Evolutionary conservation across 2,113 vertebrate genomes (phyloP).

Genomic region (Hassar affinis): DNA sequence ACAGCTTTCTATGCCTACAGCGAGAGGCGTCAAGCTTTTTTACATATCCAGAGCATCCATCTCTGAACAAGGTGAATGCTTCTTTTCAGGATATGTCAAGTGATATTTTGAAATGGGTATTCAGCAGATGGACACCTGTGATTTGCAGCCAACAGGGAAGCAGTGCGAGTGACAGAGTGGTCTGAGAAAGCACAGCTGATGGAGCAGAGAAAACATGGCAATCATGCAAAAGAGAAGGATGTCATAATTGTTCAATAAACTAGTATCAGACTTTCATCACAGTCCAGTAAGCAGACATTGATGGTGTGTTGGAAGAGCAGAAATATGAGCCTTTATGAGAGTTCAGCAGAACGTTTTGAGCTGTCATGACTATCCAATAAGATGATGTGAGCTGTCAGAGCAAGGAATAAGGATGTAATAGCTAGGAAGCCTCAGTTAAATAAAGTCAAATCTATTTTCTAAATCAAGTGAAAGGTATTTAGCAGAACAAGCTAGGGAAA

Average conservation of each 20-base stretch:
- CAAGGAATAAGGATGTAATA: background rate
- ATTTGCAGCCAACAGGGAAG: conserved; percentile 30
- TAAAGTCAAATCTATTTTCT: conserved; percentile 7
- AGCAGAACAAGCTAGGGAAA: background rate
- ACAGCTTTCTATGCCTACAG: conserved; percentile 57
- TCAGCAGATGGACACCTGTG: conserved; percentile 28
- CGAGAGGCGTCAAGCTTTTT: conserved; percentile 53
- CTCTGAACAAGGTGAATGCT: conserved; percentile 62
- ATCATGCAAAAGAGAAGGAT: conserved; percentile 31
- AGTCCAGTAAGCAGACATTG: conserved; percentile 27
- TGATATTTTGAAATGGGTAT: conserved; percentile 32
- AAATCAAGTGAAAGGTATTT: background rate
- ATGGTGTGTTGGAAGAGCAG: conserved; percentile 19
- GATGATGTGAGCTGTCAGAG: conserved; percentile 26
- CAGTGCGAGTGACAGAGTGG: conserved; percentile 21
- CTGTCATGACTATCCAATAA: conserved; percentile 23
- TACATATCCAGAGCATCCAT: conserved; percentile 66
- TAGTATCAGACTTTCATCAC: background rate
- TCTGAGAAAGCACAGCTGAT: conserved; percentile 33
- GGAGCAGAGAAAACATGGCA: conserved; percentile 35
- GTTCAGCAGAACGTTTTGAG: conserved; percentile 21
- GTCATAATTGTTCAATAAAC: conserved; percentile 33
- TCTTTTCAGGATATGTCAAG: conserved; percentile 63
- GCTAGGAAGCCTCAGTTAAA: conserved; percentile 26
- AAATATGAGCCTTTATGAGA: conserved; percentile 22